These are phyloP conservation scores for Drosophila nannoptera DNA, from an alignment of 1,140 invertebrate genomes.

Conservation along the genomic window DNA sequence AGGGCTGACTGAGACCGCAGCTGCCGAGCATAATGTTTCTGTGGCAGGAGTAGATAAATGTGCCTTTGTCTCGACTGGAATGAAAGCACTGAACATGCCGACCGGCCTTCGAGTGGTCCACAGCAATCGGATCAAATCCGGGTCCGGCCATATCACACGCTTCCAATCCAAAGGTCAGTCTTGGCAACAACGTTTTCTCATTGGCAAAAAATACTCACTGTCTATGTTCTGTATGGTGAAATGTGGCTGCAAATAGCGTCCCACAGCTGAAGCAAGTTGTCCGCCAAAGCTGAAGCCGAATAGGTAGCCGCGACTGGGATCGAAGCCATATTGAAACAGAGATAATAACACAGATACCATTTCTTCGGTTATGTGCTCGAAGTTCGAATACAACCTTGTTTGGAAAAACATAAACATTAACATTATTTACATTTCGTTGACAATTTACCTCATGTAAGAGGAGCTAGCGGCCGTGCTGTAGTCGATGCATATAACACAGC, in stretches of 20 bases:
- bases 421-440: neutral
- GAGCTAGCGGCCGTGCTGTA: constrained; percentile 61
- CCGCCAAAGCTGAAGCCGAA: constrained; percentile 78
- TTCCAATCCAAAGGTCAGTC: constrained; percentile 9
- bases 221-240: constrained; percentile 61
- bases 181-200: neutral
- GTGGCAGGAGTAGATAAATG: constrained; percentile 67
- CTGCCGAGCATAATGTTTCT: constrained; percentile 71
- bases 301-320: constrained; percentile 61
- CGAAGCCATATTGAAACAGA: constrained; percentile 59
- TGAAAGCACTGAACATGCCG: constrained; percentile 76
- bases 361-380: constrained; percentile 52
- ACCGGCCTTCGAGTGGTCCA: constrained; percentile 63
- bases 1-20: constrained; percentile 69
- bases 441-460: constrained; percentile 56
- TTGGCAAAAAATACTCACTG: constrained; percentile 20
- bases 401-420: neutral
- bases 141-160: constrained; percentile 78
- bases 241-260: constrained; percentile 43
- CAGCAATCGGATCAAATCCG: constrained; percentile 68
- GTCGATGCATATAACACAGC: constrained; percentile 77
- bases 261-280: constrained; percentile 67
- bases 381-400: constrained; percentile 59
- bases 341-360: constrained; percentile 50
- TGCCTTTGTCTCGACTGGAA: constrained; percentile 72